Base-by-base conservation (phyloP, 2,888 invertebrate genomes). In the Baccha elongata region DNA sequence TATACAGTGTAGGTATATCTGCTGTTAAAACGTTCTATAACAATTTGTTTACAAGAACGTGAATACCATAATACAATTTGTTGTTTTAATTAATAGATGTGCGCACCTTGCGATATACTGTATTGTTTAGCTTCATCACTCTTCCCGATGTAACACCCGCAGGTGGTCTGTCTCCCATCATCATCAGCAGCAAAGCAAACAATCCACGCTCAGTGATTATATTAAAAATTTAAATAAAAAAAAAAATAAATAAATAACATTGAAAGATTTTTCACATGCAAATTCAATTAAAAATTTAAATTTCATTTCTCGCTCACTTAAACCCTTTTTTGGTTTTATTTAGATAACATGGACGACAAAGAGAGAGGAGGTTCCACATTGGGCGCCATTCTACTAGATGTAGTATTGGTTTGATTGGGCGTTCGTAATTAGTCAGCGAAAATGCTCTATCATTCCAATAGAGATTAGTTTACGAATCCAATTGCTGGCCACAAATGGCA, bases 401-500 rank as follows among this genome's bases (percentile, higher is more conserved):
- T 15, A 46, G 44, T 13, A 55, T 53, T 15, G 52, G 29, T 44
- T 74, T 74, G 44, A 65, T 75, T 74, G 74, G 68, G 58, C 68
- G 75, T 71, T 76, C 50, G 83, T 78, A 83, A 83, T 83, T 78
- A 83, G 72, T 64, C 7, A 55, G 48, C 62, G 62, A 78, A n/a
- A 60, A 83, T 73, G 72, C 67, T 83, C 64, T 78, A 50, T 23
- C 78, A 78, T 78, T 78, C 68, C 83, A 64, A 73, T 83, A 67
- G 72, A 83, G 83, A 83, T 83, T 83, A 78, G 83, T 83, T 83
- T 73, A 68, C 83, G 78, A 72, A 73, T 83, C 78, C 83, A 83
- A 83, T 83, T 68, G 46, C 72, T 32, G 83, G 68, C 83, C 83
- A 50, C 83, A 78, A 83, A 85, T 85, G 86, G 86, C 87, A 88